phyloP scores from a whole-genome alignment of 2,888 invertebrate species.

The Steromphala cineraria region DNA sequence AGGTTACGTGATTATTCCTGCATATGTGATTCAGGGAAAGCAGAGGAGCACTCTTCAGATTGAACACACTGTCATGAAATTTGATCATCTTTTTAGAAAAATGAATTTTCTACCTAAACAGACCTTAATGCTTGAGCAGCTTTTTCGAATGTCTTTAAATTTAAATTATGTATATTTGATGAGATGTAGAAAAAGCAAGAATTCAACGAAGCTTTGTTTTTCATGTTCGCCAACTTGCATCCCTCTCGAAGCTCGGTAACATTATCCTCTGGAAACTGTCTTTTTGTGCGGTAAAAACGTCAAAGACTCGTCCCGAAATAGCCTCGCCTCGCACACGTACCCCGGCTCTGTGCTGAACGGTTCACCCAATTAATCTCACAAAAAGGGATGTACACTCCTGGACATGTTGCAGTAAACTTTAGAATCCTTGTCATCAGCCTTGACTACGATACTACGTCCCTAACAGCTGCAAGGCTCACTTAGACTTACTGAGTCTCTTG shows the following conservation, averaged over 20 bases:
- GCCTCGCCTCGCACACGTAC: not conserved
- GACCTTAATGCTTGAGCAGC: not conserved
- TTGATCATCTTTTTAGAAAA: not conserved
- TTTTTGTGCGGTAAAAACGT: conserved; percentile 8
- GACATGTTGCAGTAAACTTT: conserved; percentile 7
- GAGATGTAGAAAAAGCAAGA: not conserved
- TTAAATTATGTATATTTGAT: conserved; percentile 4
- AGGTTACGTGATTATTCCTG: not conserved
- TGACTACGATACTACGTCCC: not conserved
- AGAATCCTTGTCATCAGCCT: not conserved
- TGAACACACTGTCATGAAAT: not conserved
- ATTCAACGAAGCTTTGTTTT: not conserved
- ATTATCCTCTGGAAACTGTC: not conserved
- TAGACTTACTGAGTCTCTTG: not conserved
- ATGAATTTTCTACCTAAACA: not conserved
- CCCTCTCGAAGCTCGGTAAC: not conserved
- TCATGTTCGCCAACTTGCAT: not conserved
- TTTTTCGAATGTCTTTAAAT: not conserved
- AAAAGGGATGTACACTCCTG: not conserved
- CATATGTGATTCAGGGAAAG: not conserved
- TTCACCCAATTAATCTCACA: conserved; percentile 17
- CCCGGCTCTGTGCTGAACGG: not conserved
- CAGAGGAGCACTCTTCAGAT: not conserved
- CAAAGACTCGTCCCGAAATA: conserved; percentile 9
- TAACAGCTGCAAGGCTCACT: not conserved